Percentiles rank a stretch among this genome's conserved stretches.
phyloP scores from a whole-genome alignment of 1,140 invertebrate genomes.

The Neotoxoptera formosana region DNA sequence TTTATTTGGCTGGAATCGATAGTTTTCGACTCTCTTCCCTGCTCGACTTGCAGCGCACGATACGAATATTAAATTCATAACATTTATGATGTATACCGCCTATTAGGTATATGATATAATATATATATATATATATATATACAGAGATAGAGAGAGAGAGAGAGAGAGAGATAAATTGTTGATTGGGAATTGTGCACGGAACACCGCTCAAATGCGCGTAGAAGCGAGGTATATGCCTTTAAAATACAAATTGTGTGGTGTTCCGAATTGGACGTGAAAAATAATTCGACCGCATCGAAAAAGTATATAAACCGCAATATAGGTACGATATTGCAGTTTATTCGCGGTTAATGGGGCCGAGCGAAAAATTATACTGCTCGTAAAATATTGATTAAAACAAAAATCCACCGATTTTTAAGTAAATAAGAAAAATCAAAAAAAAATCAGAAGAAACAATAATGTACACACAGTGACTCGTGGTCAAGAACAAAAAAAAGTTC shows the following conservation, averaged over 20 bases:
- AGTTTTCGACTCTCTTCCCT: neutral
- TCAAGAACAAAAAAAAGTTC: neutral
- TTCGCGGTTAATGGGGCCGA: neutral
- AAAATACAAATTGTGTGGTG: constrained; percentile 6
- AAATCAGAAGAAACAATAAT: neutral
- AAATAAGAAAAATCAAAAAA: neutral
- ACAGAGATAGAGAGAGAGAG: neutral
- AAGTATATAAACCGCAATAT: neutral
- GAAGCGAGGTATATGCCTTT: neutral
- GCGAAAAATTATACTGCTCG: neutral
- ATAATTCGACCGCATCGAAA: neutral
- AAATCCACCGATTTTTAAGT: neutral
- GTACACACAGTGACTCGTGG: neutral
- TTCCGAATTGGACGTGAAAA: neutral
- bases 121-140: no score
- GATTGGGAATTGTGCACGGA: neutral
- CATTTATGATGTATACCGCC: neutral
- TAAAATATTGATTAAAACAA: neutral
- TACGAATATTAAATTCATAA: neutral
- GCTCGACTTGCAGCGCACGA: neutral
- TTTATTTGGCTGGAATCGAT: neutral
- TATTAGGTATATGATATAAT: neutral
- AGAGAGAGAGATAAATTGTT: neutral
- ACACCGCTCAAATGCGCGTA: neutral
- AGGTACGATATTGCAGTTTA: neutral